These are phyloP conservation scores for Probosciger aterrimus DNA, from an alignment of 2,113 vertebrate genomes.

Conservation along the genomic window DNA sequence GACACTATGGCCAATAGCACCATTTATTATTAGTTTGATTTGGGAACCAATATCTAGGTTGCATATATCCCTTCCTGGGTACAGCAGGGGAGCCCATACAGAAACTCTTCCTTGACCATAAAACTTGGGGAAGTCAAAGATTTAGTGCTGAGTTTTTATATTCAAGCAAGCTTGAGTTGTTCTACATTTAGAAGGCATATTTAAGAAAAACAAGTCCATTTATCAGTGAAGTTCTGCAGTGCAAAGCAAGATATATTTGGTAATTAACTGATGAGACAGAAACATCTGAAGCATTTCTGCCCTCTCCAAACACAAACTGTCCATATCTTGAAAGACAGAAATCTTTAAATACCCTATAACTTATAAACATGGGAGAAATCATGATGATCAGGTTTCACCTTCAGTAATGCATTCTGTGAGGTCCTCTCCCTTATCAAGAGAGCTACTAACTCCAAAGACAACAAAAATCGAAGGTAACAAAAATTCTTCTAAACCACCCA, in stretches of 20 bases:
- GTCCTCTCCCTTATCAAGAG: background rate
- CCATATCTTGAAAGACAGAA: background rate
- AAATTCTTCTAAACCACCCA: background rate
- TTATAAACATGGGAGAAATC: background rate
- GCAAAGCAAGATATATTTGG: background rate
- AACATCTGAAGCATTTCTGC: background rate
- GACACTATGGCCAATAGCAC: background rate
- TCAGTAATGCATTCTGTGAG: background rate
- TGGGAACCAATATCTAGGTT: accelerated
- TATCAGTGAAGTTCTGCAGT: background rate
- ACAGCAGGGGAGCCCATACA: background rate
- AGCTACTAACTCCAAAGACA: background rate
- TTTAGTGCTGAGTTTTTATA: background rate
- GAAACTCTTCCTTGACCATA: background rate
- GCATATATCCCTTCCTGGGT: background rate
- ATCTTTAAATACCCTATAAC: background rate
- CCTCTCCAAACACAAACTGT: background rate
- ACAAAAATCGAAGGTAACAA: background rate
- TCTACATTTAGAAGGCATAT: background rate
- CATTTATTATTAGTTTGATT: background rate
- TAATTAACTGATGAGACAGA: background rate
- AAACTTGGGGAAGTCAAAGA: background rate
- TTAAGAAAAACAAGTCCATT: background rate
- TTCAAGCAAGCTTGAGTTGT: background rate
- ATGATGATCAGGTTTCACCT: background rate